Evolutionary conservation across 1,140 invertebrate species (phyloP), one percentile per base, ranked within the genome.

Genomic region (Drosophila watanabei): DNA sequence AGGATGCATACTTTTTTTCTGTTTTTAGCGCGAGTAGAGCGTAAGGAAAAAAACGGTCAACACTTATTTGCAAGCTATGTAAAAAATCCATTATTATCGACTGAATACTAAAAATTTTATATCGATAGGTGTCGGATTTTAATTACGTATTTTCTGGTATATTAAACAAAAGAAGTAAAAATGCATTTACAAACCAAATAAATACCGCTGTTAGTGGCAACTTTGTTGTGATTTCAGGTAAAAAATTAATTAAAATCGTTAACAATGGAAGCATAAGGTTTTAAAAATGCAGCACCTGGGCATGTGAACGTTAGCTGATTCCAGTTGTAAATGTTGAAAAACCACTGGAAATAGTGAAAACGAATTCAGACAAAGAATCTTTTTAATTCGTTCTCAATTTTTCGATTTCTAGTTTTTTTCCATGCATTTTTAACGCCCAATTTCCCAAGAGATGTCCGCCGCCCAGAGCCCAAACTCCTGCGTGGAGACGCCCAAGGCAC

Each of bases 401-500:
- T 61, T 39, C 79, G 35, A 24, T 37, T 24, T 39, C 7, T 30
- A 43, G 41, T 35, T 37, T 30, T n/a, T n/a, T 32, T 14, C 45
- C 28, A 65, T 57, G 62, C 61, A 11, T 30, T 2, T 28, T 4
- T 32, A 11, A 24, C n/a, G 16, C 30, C 7, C 39, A 71, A n/a
- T 61, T 63, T 49, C 14, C 59, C 28, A 77, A 43, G 16, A 57
- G 20, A 82, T 65, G 39, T 56, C 69, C 24, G 39, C 37, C 28
- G 51, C 41, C 49, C 66, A 72, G n/a, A 89, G 78, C 30, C 45
- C 79, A 18, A 91, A 91, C 57, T 92, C 89, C 14, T 90, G 82
- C 30, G 94, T 95, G 48, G 95, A 95, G 92, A 95, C 95, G 32
- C 93, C 95, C 35, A 95, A 95, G 75, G 95, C 95, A 16, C 95